Base-by-base conservation (phyloP, 1,140 invertebrate genomes). In the Steinernema feltiae region DNA sequence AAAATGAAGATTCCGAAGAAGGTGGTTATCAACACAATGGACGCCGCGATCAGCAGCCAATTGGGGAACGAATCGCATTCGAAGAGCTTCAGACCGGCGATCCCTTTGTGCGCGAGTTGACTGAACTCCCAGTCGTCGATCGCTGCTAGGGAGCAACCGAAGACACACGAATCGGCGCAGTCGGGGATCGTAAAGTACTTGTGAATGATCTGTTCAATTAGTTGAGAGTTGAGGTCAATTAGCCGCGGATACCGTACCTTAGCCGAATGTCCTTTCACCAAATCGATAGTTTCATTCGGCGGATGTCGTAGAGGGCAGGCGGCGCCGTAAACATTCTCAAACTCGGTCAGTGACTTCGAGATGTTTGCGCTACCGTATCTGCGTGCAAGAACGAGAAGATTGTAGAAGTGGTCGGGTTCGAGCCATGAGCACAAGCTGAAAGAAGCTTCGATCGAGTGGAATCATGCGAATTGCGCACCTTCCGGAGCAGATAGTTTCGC, bases 371-470 rank as follows among this genome's bases (percentile, higher is more conserved):
- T 63, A 63, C 53, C 53, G 53, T 63, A 63, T 27, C 53, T 63
- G 2, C 24, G 7, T 3, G 53, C 53, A 3, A 63, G 53, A 7
- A 63, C 53, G 15, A 63, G 24, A 7, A 63, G 53, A 27, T 63
- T 63, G 24, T 63, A 63, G 53, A 63, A 63, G 53, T 63, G 53
- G 24, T 63, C 53, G 2, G 53, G 53, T 63, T 63, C 53, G 24
- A 63, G 53, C 53, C 24, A 27, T 63, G 53, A 17, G 24, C 53
- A 63, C 24, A 21, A 27, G 3, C 53, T 63, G 24, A 63, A 63
- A n/a, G n/a, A n/a, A n/a, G n/a, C n/a, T n/a, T n/a, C n/a, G n/a
- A n/a, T n/a, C n/a, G n/a, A n/a, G n/a, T 7, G 41, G 41, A 46
- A 46, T 46, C 41, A 46, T n/a, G n/a, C n/a, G n/a, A n/a, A n/a